A percentile compares a stretch with the other conserved stretches of the same genome.
Evolutionary conservation across 1,140 invertebrate genomes (phyloP).

Genomic region (Caerostris extrusa): DNA sequence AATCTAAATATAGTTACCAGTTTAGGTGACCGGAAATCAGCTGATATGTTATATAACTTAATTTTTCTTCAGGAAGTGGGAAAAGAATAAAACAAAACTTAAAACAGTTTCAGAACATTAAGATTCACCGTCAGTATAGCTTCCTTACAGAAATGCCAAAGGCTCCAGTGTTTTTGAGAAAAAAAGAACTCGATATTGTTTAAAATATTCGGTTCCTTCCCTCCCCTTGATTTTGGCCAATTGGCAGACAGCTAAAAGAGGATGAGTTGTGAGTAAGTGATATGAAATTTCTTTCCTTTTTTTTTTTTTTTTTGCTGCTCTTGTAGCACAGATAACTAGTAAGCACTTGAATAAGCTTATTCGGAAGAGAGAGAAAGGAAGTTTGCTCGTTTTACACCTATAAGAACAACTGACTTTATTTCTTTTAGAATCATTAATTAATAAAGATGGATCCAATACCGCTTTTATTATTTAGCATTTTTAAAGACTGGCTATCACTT

Average conservation of each 20-base stretch:
- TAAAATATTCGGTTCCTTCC: neutral
- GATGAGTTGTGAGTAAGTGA: neutral
- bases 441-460: neutral
- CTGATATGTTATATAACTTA: neutral
- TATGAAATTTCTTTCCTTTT: neutral
- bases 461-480: neutral
- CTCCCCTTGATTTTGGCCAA: neutral
- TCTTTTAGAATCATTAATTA: neutral
- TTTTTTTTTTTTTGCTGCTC: neutral
- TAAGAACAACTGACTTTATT: neutral
- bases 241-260: neutral
- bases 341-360: neutral
- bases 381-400: neutral
- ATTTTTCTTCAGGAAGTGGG: neutral
- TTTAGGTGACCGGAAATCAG: neutral
- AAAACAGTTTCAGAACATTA: neutral
- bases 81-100: neutral
- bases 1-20: no score
- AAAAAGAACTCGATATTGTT: neutral
- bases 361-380: neutral
- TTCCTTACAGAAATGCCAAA: neutral
- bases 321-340: neutral
- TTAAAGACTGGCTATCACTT: no score
- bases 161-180: neutral
- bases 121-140: neutral